Base-by-base conservation (phyloP, 1,140 invertebrate genomes). In the Leptonema lineaticorne region DNA sequence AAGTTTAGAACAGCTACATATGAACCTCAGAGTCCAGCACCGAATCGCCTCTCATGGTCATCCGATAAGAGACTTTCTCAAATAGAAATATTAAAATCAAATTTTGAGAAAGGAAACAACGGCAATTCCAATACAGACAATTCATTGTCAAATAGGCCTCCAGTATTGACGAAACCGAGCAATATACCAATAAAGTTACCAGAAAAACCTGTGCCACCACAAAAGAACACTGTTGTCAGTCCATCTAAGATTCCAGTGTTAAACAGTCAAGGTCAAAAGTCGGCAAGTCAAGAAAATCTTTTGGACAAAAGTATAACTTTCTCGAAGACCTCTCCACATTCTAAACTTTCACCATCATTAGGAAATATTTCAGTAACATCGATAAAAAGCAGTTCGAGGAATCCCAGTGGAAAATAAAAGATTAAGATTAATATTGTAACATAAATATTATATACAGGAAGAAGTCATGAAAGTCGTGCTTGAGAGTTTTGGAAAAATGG, bases 1-100 rank as follows among this genome's bases (percentile, higher is more conserved):
- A 81, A 84, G 75, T 86, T 86, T 74, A 79, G 82, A 27, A 86
- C 85, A 18, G 82, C 85, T 0, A 86, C 84, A 26, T 86, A 86
- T 73, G 84, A 86, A 79, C 78, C 78, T 68, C 77, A 78, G 22
- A 81, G 80, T 66, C 77, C 78, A 1, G 77, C 79, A 0, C 67
- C 71, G 2, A 79, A 75, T 16, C 22, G 46, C 57, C 67, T 69
- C 7, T 64, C 69, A 67, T 16, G 22, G 8, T 74, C 74, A 11
- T 71, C 76, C 7, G 77, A 78, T 62, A 80, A 79, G 63, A 70
- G 84, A 68, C 74, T 83, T 14, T 85, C 84, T 9, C 78, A 79
- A 65, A 79, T 82, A 41, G 80, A 82, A 73, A 73, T 79, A 48
- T 72, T 82, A 26, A 74, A 78, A 24, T 80, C 78, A 0, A 81